These are phyloP conservation scores for Eumeta japonica DNA, from an alignment of 1,140 invertebrate genomes.

Conservation along the genomic window DNA sequence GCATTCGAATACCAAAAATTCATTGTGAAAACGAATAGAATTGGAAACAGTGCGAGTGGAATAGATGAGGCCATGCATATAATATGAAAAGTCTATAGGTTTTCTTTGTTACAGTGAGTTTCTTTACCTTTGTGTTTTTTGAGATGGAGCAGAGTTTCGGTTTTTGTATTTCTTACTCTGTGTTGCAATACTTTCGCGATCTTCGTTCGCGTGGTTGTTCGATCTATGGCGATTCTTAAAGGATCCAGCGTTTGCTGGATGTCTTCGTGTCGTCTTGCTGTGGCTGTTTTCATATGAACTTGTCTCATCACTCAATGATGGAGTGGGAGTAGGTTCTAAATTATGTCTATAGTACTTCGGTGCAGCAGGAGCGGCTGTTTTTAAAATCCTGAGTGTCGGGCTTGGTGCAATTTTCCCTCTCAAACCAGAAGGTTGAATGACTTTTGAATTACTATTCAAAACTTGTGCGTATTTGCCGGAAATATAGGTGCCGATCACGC, in stretches of 20 bases:
- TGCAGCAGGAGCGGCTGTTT: slow-evolving; percentile 69
- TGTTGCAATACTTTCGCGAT: slow-evolving; percentile 18
- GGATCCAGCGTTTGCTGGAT: slow-evolving; percentile 36
- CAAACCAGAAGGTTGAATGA: slow-evolving; percentile 42
- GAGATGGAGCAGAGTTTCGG: slow-evolving; percentile 29
- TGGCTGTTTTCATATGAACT: slow-evolving; percentile 51
- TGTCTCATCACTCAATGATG: slow-evolving; percentile 59
- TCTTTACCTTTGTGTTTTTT: slow-evolving; percentile 45
- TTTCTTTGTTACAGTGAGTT: too few species aligned
- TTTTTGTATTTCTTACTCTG: slow-evolving; percentile 53
- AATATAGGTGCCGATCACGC: slow-evolving; percentile 84
- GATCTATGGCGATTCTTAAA: slow-evolving; percentile 52
- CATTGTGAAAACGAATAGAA: too few species aligned
- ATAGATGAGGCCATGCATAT: too few species aligned
- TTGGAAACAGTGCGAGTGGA: too few species aligned
- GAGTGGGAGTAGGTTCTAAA: slow-evolving; percentile 64
- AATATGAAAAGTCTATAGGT: too few species aligned
- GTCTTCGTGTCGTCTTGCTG: slow-evolving; percentile 57
- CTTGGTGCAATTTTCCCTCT: slow-evolving; percentile 64
- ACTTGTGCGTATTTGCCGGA: slow-evolving; percentile 85
- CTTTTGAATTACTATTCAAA: slow-evolving; percentile 70
- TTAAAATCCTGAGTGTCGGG: slow-evolving; percentile 67
- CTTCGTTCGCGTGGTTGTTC: slow-evolving; percentile 30
- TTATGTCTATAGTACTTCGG: slow-evolving; percentile 52
- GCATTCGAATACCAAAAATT: too few species aligned